Evolutionary conservation across 1,140 invertebrate genomes (phyloP), one percentile per base, ranked within the genome.

Genomic region (Phymastichus coffea): DNA sequence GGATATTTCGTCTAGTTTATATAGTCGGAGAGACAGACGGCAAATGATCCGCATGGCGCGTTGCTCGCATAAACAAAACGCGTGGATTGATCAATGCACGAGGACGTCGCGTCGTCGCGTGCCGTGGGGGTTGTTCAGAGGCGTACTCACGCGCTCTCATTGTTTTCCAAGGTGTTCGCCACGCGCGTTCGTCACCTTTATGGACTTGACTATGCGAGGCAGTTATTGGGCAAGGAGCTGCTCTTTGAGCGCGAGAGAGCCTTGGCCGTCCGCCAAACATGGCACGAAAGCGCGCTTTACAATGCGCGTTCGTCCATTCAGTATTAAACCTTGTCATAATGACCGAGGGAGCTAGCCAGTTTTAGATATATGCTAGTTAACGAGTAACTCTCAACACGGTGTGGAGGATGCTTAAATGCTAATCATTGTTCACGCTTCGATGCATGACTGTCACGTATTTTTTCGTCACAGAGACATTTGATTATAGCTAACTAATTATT

Each of bases 251-350:
- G n/a, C n/a, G n/a, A n/a, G 46, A 57, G 64, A 63, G 51, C 74
- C 74, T 76, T 76, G 74, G 73, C 72, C 66, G 68, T 70, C 66
- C 53, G 63, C 75, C 75, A 77, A 73, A 65, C 64, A 68, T 68
- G 64, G 67, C 67, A 56, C 70, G 72, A 75, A 71, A n/a, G n/a
- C n/a, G 68, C 69, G 66, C 69, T 73, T 73, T 71, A 74, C 65
- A 70, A 69, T 66, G 26, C 30, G 43, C 20, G n/a, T 52, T 52
- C n/a, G n/a, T n/a, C n/a, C n/a, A n/a, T n/a, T n/a, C n/a, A n/a
- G n/a, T n/a, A n/a, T n/a, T n/a, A n/a, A n/a, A n/a, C n/a, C n/a
- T n/a, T n/a, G n/a, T n/a, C n/a, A n/a, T n/a, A n/a, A n/a, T n/a
- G n/a, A n/a, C n/a, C n/a, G n/a, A n/a, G n/a, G n/a, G n/a, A n/a